These are phyloP conservation scores for Spodoptera litura DNA, from an alignment of 1,140 invertebrate genomes.

Conservation along the genomic window DNA sequence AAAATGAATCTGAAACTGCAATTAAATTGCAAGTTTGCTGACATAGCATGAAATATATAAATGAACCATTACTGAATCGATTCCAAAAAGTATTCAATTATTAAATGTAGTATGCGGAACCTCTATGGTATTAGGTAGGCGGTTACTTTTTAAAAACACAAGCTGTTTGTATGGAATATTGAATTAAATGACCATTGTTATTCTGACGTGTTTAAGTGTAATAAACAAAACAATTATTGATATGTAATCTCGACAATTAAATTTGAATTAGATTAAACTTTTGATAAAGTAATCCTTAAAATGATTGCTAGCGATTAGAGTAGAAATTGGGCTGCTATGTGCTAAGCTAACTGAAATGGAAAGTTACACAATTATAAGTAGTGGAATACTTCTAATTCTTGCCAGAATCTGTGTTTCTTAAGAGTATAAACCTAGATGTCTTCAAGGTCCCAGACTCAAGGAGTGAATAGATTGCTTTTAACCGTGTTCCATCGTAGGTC, in stretches of 20 bases:
- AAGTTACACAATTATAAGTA: background rate
- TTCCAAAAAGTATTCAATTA: no score
- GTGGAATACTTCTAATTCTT: no score
- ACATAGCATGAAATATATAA: no score
- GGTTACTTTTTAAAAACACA: background rate
- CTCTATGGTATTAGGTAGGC: no score
- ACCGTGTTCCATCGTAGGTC: no score
- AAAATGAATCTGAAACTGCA: no score
- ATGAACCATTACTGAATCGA: no score
- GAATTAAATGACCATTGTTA: conserved; percentile 4
- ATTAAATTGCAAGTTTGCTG: no score
- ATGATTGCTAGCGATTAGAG: background rate
- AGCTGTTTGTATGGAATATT: background rate
- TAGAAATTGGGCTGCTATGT: background rate
- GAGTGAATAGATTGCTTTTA: no score
- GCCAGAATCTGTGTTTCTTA: no score
- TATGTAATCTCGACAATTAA: conserved; percentile 6
- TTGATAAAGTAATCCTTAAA: background rate
- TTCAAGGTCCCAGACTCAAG: no score
- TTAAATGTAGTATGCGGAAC: background rate
- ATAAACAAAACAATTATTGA: conserved; percentile 21
- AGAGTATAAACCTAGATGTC: no score
- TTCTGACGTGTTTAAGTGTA: background rate
- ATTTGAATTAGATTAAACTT: conserved; percentile 26
- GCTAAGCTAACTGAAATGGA: background rate